Base-by-base conservation (phyloP, 2,113 vertebrate species). In the Hippocampus barbouri region DNA sequence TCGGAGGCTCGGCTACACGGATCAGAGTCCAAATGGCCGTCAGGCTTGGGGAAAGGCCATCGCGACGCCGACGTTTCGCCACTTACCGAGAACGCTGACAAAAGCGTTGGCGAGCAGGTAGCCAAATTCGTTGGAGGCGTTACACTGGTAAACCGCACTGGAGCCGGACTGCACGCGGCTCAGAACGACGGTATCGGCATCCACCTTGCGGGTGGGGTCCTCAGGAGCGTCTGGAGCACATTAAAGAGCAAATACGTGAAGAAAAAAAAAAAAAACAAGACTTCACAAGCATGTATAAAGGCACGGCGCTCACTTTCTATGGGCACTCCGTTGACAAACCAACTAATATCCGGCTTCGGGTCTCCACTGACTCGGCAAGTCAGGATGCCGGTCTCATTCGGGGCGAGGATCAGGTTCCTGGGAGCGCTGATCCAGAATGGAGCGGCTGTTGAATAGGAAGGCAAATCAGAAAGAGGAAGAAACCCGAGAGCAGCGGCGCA, bases 101-200 rank as follows among this genome's bases (percentile, higher is more conserved):
- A 99, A 99, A 21, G 96, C 96, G 0, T 99, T 99, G 68, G 94
- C 94, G 74, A 99, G 72, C 78, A 98, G 87, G 85, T 98, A 99
- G 77, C 97, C 97, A 68, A 95, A 97, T 68, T 97, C 94, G 75
- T 99, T 99, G 71, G 97, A 97, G 27, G 94, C 95, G 30, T 98
- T 97, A 84, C 97, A 99, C 74, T 99, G 97, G 84, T 96, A 99
- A 16, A 99, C 97, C 0, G 96, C 93, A 70, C 96, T 98, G 76
- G 95, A 95, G 1, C 94, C 93, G 51, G 95, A 92, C 83, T 94
- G 94, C 45, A 98, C 96, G 0, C 89, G 92, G 71, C 90, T 93
- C 76, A 99, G 96, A 73, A 95, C 95, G 78, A 98, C 93, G 6
- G 94, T 95, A 85, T 96, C 94, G 0, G 91, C 94, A 68, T 96